Conservation (phyloP, 2,113 vertebrate species). For the Glaucidium brasilianum region DNA sequence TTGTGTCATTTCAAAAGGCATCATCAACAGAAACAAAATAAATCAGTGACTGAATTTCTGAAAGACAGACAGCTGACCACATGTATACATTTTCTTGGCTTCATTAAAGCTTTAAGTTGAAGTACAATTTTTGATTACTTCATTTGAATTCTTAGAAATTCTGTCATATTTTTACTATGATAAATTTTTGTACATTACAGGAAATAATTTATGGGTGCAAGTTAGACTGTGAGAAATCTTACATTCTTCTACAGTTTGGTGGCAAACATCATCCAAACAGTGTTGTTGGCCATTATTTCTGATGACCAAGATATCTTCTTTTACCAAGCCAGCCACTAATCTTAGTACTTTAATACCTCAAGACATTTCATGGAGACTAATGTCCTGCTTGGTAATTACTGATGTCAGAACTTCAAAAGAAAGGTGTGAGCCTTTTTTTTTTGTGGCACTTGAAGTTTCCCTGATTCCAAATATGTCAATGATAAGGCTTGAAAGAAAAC, state of each 20-base stretch:
- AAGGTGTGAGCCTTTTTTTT: neutral
- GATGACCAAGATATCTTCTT: neutral
- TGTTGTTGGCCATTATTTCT: neutral
- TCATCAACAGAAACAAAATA: neutral
- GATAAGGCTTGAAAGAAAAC: neutral
- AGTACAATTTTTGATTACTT: neutral
- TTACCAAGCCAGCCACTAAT: neutral
- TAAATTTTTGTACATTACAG: neutral
- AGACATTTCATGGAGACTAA: neutral
- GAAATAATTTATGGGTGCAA: neutral
- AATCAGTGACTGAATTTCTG: neutral
- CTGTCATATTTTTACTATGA: neutral
- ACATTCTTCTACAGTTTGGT: neutral
- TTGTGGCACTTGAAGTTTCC: neutral
- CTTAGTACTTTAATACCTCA: neutral
- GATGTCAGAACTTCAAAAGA: neutral
- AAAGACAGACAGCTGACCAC: neutral
- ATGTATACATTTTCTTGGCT: rapidly evolving
- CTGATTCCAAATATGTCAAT: neutral
- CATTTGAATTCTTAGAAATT: neutral
- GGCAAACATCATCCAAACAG: rapidly evolving
- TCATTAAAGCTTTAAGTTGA: neutral
- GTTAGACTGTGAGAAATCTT: neutral
- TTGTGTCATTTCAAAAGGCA: neutral
- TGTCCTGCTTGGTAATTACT: neutral